Base-by-base conservation (phyloP, 2,888 invertebrate species). In the Hedya salicella region DNA sequence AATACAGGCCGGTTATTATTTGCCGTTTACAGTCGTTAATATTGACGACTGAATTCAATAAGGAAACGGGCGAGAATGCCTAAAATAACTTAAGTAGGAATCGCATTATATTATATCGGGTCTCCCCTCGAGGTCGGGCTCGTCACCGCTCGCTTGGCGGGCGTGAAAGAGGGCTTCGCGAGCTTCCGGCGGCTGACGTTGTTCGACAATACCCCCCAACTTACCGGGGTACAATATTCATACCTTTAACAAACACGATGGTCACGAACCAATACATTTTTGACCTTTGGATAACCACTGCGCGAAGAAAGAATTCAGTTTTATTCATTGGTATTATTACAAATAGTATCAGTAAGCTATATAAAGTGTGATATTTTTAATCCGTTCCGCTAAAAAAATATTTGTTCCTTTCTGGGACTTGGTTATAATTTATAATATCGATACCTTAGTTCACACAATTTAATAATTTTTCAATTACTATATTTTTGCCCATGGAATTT, bases 111-210 rank as follows among this genome's bases (percentile, higher is more conserved):
- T 53, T 17, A 46, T 25, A 44, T 39, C 2, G 42, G 40, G 44
- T n/a, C 36, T 6, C 32, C 44, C 53, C 16, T 17, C 49, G 46
- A 53, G 59, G 59, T 11, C 60, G 79, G 75, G 77, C 81, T 83
- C 83, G 81, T 83, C 85, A 87, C 74, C 71, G 75, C 69, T 77
- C 74, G 75, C 69, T 77, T 74, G 25, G 6, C 25, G 76, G 77
- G 78, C 80, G 78, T 81, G 82, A 85, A 87, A 86, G 86, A 85
- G 85, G 87, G 82, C 79, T 79, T 76, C 79, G 78, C 72, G 73
- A 75, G 78, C 75, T 83, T 85, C 89, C 88, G 86, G 70, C 69
- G 65, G 16, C 68, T 61, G 70, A 61, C 54, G 73, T 73, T 36
- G 32, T 56, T n/a, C 44, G 13, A 59, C 64, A 65, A 65, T 59